These are phyloP conservation scores for Sebastes melanostomus DNA, from an alignment of 2,797 vertebrate genomes.

Conservation along the genomic window DNA sequence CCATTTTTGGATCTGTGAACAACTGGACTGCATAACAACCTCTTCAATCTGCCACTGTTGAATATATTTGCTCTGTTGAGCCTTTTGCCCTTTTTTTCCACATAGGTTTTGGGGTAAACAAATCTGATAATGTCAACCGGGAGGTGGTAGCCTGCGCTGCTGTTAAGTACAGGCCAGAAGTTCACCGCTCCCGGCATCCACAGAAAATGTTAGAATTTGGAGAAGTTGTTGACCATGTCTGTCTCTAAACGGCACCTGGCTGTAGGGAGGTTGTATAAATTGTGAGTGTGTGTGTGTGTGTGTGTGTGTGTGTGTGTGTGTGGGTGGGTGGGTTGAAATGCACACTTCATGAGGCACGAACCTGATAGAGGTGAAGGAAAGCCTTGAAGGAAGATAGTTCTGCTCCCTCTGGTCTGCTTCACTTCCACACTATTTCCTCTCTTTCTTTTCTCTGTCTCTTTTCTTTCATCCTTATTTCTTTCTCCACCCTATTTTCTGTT, in stretches of 20 bases:
- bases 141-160: conserved; percentile 12
- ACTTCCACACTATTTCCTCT: background rate
- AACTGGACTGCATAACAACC: background rate
- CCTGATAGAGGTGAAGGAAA: conserved; percentile 51
- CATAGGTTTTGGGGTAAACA: conserved; percentile 32
- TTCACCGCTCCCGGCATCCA: conserved; percentile 20
- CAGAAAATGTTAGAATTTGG: conserved; percentile 38
- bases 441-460: background rate
- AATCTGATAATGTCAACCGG: conserved; percentile 25
- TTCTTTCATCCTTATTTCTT: background rate
- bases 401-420: conserved; percentile 19
- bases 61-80: conserved; percentile 29
- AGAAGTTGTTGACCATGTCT: conserved; percentile 64
- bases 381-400: conserved; percentile 44
- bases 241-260: conserved; percentile 48
- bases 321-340: background rate
- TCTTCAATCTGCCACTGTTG: background rate
- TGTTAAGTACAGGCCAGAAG: conserved; percentile 34
- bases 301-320: background rate
- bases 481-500: background rate
- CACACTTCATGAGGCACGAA: conserved; percentile 38
- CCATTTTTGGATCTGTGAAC: background rate
- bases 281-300: conserved; percentile 5
- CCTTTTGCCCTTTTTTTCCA: background rate
- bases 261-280: conserved; percentile 40